Evolutionary conservation across 1,140 invertebrate genomes (phyloP).

Genomic region (Aphelenchoides fujianensis): DNA sequence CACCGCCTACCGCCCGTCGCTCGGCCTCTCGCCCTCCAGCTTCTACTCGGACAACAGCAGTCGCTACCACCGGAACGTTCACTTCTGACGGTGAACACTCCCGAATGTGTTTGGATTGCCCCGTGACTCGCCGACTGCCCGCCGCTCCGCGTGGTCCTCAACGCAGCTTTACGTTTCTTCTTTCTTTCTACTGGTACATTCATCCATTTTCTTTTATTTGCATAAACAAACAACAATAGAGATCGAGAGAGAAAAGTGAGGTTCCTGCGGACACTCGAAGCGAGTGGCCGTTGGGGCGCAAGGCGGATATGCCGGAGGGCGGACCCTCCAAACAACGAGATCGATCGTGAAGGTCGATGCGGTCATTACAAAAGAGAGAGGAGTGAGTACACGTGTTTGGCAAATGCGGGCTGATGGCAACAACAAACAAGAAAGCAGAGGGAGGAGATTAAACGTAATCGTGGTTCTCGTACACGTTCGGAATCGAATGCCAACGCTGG

Average conservation of each 20-base stretch:
- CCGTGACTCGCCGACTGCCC: background rate
- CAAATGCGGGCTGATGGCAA: too few relatives aligned
- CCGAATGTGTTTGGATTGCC: background rate
- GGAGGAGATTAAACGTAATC: background rate
- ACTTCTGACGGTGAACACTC: conserved; percentile 23
- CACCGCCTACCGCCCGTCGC: conserved; percentile 30
- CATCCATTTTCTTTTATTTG: conserved; percentile 1
- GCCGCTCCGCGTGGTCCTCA: too few relatives aligned
- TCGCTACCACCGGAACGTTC: conserved; percentile 27
- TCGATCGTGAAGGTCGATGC: background rate
- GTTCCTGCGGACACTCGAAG: too few relatives aligned
- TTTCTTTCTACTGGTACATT: background rate
- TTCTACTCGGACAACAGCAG: conserved; percentile 25
- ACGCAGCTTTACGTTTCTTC: background rate
- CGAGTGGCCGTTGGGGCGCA: too few relatives aligned
- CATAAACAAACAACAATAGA: conserved; percentile 2
- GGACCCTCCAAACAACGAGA: background rate
- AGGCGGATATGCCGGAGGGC: background rate
- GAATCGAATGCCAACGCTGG: conserved; percentile 13
- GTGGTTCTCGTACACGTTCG: background rate
- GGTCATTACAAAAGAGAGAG: background rate
- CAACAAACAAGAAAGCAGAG: too few relatives aligned
- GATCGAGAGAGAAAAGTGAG: too few relatives aligned
- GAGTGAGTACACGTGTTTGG: background rate
- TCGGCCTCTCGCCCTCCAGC: conserved; percentile 21